phyloP scores from a whole-genome alignment of 2,888 invertebrate species.

The Azorinus chamasolen region DNA sequence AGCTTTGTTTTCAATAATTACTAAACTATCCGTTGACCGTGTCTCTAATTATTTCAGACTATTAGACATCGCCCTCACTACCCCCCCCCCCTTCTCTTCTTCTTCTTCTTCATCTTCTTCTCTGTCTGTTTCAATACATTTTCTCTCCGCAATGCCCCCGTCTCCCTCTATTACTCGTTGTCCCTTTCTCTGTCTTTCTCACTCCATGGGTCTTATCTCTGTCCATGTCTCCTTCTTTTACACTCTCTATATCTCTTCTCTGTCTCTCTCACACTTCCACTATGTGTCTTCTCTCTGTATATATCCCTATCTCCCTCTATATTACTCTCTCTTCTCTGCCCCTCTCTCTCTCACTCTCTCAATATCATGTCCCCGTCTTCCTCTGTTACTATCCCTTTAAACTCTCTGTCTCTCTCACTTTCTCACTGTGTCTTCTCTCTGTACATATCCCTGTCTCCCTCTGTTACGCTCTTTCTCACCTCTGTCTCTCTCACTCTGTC shows the following conservation, averaged over 20 bases:
- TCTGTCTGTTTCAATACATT: neutral
- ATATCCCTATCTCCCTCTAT: too few relatives aligned
- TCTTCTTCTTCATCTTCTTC: neutral
- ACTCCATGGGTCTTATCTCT: slow-evolving; percentile 5
- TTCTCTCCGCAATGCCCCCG: neutral
- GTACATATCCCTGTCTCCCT: neutral
- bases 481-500: neutral
- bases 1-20: too few relatives aligned
- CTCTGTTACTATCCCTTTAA: neutral
- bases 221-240: slow-evolving; percentile 16
- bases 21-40: too few relatives aligned
- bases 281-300: neutral
- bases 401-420: neutral
- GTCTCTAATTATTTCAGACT: too few relatives aligned
- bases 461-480: neutral
- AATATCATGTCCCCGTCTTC: neutral
- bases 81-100: neutral
- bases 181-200: slow-evolving; percentile 11
- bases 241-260: slow-evolving; percentile 5
- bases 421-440: neutral
- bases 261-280: neutral
- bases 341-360: neutral
- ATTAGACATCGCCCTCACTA: too few relatives aligned
- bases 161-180: neutral
- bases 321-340: neutral